These are phyloP conservation scores for Anoplolepis gracilipes DNA, from an alignment of 1,140 invertebrate genomes.

Conservation along the genomic window DNA sequence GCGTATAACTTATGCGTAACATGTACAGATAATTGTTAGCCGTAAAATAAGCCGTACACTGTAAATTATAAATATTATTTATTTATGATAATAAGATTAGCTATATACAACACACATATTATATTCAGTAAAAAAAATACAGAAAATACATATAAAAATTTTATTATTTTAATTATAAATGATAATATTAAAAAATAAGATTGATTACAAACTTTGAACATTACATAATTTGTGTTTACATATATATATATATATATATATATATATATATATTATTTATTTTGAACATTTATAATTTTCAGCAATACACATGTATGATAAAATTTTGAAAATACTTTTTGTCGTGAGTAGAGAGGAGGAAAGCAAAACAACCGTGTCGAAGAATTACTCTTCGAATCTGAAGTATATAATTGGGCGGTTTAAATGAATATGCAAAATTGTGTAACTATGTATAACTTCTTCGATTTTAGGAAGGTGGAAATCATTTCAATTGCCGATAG, in stretches of 20 bases:
- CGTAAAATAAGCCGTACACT: neutral
- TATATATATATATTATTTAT: neutral
- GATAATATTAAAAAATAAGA: neutral
- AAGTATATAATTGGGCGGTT: neutral
- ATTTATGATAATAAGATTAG: neutral
- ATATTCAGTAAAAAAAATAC: neutral
- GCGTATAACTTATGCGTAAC: neutral
- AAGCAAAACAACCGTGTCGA: neutral
- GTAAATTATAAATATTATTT: neutral
- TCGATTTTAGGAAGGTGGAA: neutral
- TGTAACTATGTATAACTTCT: neutral
- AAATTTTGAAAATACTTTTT: neutral
- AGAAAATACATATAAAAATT: neutral
- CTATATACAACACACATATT: too few relatives aligned
- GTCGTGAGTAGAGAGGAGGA: too few relatives aligned
- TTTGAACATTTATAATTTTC: neutral
- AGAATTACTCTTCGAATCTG: neutral
- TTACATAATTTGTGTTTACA: neutral
- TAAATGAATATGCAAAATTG: slow-evolving; percentile 7
- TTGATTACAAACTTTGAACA: neutral
- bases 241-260: too few relatives aligned
- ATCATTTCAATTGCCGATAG: slow-evolving; percentile 43
- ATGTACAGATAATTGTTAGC: neutral
- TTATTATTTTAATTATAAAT: neutral
- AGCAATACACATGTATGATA: neutral